phyloP scores from a whole-genome alignment of 2,113 vertebrate genomes.

The Orycteropus afer region DNA sequence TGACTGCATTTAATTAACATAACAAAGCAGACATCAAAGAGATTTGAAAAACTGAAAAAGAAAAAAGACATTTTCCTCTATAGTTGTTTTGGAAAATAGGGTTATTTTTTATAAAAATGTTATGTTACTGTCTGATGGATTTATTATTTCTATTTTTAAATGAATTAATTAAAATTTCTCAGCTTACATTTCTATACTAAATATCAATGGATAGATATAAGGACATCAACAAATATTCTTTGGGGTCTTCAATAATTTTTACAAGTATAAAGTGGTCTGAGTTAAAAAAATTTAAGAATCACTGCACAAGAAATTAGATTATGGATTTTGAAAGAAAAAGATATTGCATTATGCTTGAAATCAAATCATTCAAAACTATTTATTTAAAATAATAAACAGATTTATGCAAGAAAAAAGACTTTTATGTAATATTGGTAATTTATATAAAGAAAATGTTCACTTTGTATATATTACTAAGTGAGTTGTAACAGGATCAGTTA shows the following conservation, averaged over 20 bases:
- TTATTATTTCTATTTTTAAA: slow-evolving; percentile 20
- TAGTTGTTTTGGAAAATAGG: not conserved
- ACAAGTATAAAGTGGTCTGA: not conserved
- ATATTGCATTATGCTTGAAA: not conserved
- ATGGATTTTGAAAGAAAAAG: not conserved
- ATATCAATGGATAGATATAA: not conserved
- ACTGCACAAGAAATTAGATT: not conserved
- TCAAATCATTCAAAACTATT: slow-evolving; percentile 8
- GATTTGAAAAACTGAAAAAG: slow-evolving; percentile 36
- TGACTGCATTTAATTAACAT: slow-evolving; percentile 61
- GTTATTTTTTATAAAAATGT: not conserved
- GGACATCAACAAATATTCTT: not conserved
- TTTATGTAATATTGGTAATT: not conserved
- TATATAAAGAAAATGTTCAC: not conserved
- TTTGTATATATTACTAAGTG: not conserved
- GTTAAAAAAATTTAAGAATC: not conserved
- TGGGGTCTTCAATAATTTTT: not conserved
- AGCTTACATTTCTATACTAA: not conserved
- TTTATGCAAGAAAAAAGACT: not conserved
- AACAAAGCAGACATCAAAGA: slow-evolving; percentile 61
- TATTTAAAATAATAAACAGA: slow-evolving; percentile 18
- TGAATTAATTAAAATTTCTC: not conserved
- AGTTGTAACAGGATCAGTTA: not conserved
- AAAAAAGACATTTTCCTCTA: not conserved
- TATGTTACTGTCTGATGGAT: not conserved